phyloP scores from a whole-genome alignment of 2,113 vertebrate genomes.

The Ammodytes marinus region DNA sequence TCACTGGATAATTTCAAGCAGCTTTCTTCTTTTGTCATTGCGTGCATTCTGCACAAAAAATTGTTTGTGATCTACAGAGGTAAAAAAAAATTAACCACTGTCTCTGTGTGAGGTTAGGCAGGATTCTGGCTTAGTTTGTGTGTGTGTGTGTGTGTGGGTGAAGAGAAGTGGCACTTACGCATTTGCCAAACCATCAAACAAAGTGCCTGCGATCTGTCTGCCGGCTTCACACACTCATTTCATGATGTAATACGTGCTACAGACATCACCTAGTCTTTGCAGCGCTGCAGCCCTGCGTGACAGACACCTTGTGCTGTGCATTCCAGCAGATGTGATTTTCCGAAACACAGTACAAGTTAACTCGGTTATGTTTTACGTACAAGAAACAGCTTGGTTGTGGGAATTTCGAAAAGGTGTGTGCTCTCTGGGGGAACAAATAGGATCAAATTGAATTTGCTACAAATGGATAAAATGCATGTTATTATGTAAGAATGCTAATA shows the following conservation, averaged over 20 bases:
- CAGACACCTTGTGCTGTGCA: constrained; percentile 15
- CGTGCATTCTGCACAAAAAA: background rate
- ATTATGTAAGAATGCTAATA: background rate
- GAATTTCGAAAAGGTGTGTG: background rate
- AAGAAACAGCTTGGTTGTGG: background rate
- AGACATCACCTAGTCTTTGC: constrained; percentile 17
- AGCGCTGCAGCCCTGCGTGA: constrained; percentile 23
- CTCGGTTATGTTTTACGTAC: constrained; percentile 7
- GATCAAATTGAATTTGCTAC: background rate
- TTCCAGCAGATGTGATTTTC: constrained; percentile 37
- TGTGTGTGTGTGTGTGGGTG: constrained; percentile 50
- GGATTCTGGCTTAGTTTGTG: constrained; percentile 23
- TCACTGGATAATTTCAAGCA: background rate
- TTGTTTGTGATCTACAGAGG: background rate
- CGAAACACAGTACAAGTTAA: background rate
- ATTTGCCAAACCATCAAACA: constrained; percentile 62
- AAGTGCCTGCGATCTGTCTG: constrained; percentile 34
- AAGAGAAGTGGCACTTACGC: constrained; percentile 28
- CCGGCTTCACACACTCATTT: constrained; percentile 41
- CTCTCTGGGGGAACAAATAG: background rate
- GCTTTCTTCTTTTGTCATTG: background rate
- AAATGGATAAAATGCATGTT: background rate
- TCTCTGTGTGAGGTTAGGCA: background rate
- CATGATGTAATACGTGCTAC: constrained; percentile 45
- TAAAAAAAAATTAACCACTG: constrained; percentile 12